Evolutionary conservation across 2,113 vertebrate genomes (phyloP).

Genomic region (Poeciliopsis prolifica): DNA sequence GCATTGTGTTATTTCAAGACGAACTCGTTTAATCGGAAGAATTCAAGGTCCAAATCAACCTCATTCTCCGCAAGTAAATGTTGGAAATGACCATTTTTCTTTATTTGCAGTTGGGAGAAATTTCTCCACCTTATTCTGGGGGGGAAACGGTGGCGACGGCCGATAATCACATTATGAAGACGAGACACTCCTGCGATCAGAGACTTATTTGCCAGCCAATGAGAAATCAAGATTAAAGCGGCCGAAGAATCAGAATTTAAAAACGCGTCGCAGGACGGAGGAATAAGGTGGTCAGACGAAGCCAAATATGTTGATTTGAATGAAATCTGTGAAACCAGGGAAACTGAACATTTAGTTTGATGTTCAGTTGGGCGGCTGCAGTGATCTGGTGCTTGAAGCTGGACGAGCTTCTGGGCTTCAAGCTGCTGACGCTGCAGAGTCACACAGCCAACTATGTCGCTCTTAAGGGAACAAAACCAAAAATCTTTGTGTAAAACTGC

Average conservation of each 20-base stretch:
- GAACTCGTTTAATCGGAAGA: neutral
- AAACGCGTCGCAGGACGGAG: neutral
- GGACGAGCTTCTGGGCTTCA: neutral
- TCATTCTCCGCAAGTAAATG: too few species aligned
- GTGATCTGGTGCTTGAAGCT: neutral
- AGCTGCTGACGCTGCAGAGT: neutral
- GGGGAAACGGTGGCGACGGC: too few species aligned
- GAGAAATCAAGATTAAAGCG: too few species aligned
- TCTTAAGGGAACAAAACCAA: neutral
- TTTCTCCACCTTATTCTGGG: too few species aligned
- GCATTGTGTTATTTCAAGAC: neutral
- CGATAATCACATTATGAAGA: too few species aligned
- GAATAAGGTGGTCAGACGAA: neutral
- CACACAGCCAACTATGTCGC: neutral
- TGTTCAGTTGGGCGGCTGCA: neutral
- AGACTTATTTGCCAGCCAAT: too few species aligned
- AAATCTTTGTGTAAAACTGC: neutral
- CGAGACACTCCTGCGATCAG: too few species aligned
- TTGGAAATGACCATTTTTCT: too few species aligned
- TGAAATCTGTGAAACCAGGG: too few species aligned
- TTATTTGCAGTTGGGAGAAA: too few species aligned
- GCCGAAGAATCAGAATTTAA: too few species aligned
- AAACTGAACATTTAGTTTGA: neutral
- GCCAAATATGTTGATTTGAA: too few species aligned
- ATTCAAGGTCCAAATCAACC: neutral